Percentiles rank a stretch among this genome's conserved stretches.
Conservation (phyloP, 2,888 invertebrate species). For the Caenorhabditis wallacei region DNA sequence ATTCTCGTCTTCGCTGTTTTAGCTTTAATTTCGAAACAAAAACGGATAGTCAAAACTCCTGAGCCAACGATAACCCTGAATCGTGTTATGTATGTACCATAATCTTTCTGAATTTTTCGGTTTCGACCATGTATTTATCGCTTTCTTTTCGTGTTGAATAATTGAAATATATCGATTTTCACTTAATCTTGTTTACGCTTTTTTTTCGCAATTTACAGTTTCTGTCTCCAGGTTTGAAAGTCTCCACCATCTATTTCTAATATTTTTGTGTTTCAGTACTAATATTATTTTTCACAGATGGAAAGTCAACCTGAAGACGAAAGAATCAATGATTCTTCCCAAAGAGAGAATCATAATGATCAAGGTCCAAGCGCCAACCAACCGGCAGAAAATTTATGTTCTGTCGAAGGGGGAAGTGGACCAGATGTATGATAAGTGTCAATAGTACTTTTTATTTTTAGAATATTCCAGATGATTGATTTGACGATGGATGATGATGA, state of each 20-base stretch:
- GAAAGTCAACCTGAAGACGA: too few species aligned
- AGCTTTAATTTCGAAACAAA: conserved; percentile 20
- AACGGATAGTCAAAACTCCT: not conserved
- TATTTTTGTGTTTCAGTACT: not conserved
- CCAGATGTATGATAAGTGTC: not conserved
- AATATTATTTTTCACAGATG: too few species aligned
- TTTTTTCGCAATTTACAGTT: not conserved
- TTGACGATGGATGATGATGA: conserved; percentile 13
- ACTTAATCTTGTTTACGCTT: not conserved
- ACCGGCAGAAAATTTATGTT: too few species aligned
- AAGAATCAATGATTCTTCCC: too few species aligned
- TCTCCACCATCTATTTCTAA: not conserved
- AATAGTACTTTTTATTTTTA: not conserved
- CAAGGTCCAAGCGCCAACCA: too few species aligned
- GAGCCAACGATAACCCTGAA: not conserved
- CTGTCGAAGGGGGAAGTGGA: too few species aligned
- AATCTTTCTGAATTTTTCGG: conserved; percentile 8
- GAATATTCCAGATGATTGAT: conserved; percentile 17
- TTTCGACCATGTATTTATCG: conserved; percentile 1
- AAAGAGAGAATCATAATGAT: too few species aligned
- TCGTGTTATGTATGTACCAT: conserved; percentile 21
- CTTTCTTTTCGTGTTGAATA: conserved; percentile 32
- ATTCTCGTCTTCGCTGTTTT: conserved; percentile 13
- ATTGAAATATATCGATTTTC: conserved; percentile 22
- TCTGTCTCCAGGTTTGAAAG: not conserved